Conservation (phyloP, 2,797 vertebrate genomes). For the Yasuhikotakia modesta region DNA sequence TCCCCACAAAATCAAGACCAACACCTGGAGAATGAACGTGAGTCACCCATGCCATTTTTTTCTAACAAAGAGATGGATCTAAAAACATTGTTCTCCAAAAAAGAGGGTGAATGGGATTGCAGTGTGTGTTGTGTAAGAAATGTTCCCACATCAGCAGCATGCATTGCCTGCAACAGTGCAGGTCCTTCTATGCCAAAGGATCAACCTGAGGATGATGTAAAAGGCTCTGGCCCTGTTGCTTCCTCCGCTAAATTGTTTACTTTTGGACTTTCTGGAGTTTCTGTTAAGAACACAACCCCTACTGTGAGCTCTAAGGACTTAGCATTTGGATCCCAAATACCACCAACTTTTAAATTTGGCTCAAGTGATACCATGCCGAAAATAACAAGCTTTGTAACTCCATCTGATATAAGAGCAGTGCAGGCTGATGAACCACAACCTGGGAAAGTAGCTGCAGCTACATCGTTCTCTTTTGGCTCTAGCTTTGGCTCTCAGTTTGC, state of each 20-base stretch:
- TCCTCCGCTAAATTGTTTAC: constrained; percentile 59
- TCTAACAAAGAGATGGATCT: constrained; percentile 67
- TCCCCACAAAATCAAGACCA: constrained; percentile 61
- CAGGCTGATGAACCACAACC: constrained; percentile 53
- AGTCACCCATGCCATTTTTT: constrained; percentile 46
- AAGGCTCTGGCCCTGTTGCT: constrained; percentile 43
- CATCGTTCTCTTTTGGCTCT: constrained; percentile 14
- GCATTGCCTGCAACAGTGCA: constrained; percentile 76
- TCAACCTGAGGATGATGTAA: constrained; percentile 67
- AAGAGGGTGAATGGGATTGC: constrained; percentile 88
- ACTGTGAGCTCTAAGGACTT: constrained; percentile 68
- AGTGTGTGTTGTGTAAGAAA: constrained; percentile 81
- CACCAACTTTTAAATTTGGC: constrained; percentile 77
- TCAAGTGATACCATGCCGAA: constrained; percentile 55
- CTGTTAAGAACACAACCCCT: constrained; percentile 58
- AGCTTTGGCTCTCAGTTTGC: constrained; percentile 64
- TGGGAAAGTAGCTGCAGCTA: constrained; percentile 50
- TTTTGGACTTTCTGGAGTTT: constrained; percentile 64
- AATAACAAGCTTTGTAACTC: constrained; percentile 66
- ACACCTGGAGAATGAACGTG: constrained; percentile 68
- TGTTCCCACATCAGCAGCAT: constrained; percentile 69
- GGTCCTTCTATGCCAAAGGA: constrained; percentile 76
- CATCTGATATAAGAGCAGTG: constrained; percentile 66
- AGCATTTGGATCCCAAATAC: constrained; percentile 70
- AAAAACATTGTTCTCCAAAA: constrained; percentile 78